Conservation (phyloP, 2,113 vertebrate species). For the Dissostichus mawsoni region DNA sequence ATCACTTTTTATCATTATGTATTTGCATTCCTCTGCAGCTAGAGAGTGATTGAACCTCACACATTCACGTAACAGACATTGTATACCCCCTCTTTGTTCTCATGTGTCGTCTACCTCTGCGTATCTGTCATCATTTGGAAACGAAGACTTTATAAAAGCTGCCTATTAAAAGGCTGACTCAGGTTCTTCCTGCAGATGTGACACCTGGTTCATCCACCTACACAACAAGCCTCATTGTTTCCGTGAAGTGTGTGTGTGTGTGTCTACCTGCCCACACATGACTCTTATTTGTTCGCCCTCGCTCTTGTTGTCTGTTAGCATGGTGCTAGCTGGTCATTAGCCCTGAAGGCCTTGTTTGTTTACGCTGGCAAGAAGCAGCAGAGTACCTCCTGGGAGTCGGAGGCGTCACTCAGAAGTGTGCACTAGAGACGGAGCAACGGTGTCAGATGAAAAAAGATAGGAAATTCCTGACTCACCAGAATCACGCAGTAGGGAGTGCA, state of each 20-base stretch:
- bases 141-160: constrained; percentile 55
- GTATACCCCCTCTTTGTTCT: constrained; percentile 26
- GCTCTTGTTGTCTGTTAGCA: constrained; percentile 43
- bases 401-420: constrained; percentile 45
- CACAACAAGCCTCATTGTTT: constrained; percentile 76
- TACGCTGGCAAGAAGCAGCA: constrained; percentile 38
- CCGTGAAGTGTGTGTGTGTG: constrained; percentile 33
- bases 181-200: constrained; percentile 70
- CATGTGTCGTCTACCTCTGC: constrained; percentile 32
- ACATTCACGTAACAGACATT: constrained; percentile 23
- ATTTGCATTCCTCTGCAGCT: background rate
- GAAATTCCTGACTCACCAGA: constrained; percentile 59
- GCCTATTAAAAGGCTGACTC: constrained; percentile 73
- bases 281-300: constrained; percentile 13
- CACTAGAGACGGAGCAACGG: constrained; percentile 34
- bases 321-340: constrained; percentile 67
- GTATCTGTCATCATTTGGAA: constrained; percentile 50
- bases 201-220: constrained; percentile 76
- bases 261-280: constrained; percentile 40
- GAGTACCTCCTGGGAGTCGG: constrained; percentile 55
- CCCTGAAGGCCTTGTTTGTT: constrained; percentile 73
- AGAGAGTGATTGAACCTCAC: background rate
- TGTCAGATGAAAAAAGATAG: constrained; percentile 45
- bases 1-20: constrained; percentile 11
- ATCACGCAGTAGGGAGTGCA: background rate